Evolutionary conservation across 2,113 vertebrate species (phyloP), one percentile per base, ranked within the genome.

Genomic region (Athene noctua): DNA sequence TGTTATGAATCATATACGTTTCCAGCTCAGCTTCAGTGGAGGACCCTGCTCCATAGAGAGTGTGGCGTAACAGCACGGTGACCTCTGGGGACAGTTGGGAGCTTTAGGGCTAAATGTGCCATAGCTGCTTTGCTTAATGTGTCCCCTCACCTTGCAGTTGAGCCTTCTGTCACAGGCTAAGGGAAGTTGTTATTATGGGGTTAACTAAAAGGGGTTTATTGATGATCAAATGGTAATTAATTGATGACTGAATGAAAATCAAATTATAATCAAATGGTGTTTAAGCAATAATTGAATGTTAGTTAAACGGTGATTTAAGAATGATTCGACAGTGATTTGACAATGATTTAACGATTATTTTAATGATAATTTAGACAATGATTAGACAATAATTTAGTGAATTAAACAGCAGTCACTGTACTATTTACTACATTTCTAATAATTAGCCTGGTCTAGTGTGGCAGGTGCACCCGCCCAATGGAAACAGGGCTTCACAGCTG

Each of bases 21-120:
- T 89, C 74, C 92, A 96, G n/a, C 74, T 77, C 66, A 18, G 32
- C 51, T 90, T 95, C 67, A 71, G 1, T 13, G 27, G 67, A 73
- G 22, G 52, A 59, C 22, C 10, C 27, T 0, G 0, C 47, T 79
- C n/a, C 5, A 1, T 15, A 34, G 57, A 21, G 47, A 63, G 4
- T 25, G 26, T 34, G 44, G 22, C 44, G 15, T 40, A 25, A 52
- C 34, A 68, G 26, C 0, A 0, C 11, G 40, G 55, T 32, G 83
- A 77, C 38, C 15, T 88, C 13, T 80, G 54, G 52, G 86, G 47
- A 63, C 36, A 22, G 30, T 1, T 44, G 9, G 4, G 11, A n/a
- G 3, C 1, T 11, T 81, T 63, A 27, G 36, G 30, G 62, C 4
- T 88, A 34, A 63, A 61, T 40, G 23, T 75, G 32, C 40, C 32